Conservation (phyloP, 2,888 invertebrate genomes). For the Psylliodes chrysocephalus region DNA sequence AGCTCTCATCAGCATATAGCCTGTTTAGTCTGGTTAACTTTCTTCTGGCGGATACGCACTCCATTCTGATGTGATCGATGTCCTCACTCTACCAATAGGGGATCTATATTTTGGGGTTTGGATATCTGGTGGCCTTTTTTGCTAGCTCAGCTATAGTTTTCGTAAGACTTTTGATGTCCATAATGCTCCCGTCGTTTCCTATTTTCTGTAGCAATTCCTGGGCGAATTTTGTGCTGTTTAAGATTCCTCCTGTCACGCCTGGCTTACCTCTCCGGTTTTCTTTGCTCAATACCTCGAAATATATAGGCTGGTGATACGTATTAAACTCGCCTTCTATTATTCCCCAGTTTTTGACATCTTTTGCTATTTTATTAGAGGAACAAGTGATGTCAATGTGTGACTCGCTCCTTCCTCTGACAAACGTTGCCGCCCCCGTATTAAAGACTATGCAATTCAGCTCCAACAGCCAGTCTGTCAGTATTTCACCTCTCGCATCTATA, state of each 20-base stretch:
- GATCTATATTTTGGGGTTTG: not conserved
- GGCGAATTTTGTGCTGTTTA: not conserved
- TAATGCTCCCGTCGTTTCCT: not conserved
- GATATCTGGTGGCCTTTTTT: not conserved
- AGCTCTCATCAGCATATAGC: not conserved
- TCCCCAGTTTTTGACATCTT: slow-evolving; percentile 6
- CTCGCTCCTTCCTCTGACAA: slow-evolving; percentile 4
- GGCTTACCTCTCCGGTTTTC: too few species aligned
- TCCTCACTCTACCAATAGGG: not conserved
- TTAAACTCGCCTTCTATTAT: slow-evolving; percentile 6
- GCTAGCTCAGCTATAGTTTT: not conserved
- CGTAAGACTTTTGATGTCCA: not conserved
- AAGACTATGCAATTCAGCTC: too few species aligned
- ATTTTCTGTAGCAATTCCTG: not conserved
- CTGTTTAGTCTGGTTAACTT: not conserved
- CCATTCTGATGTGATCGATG: not conserved
- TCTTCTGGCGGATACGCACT: not conserved
- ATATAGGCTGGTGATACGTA: slow-evolving; percentile 3
- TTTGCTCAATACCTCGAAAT: too few species aligned
- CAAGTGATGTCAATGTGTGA: slow-evolving; percentile 23
- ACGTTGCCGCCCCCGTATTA: not conserved
- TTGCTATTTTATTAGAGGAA: slow-evolving; percentile 7
- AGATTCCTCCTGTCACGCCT: too few species aligned
- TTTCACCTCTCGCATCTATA: not conserved
- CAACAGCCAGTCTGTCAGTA: too few species aligned